phyloP scores from a whole-genome alignment of 2,888 invertebrate species.

The Altica lythri region DNA sequence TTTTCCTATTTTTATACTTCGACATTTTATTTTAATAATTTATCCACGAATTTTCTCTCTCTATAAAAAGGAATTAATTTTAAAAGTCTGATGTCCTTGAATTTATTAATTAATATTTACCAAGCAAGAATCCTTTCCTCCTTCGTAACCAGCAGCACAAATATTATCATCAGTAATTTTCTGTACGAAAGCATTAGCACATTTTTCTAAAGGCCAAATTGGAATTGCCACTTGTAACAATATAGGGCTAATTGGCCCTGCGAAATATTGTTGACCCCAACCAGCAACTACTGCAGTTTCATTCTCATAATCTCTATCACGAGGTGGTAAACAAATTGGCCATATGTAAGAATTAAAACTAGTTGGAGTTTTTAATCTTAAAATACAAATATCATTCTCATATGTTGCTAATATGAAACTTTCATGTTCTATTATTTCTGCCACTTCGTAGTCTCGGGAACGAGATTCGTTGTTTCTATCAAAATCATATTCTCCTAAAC shows the following conservation, averaged over 20 bases:
- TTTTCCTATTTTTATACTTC: background rate
- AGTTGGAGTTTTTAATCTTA: constrained; percentile 69
- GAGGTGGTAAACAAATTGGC: constrained; percentile 82
- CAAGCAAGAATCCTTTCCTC: constrained; percentile 83
- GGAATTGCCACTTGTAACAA: constrained; percentile 80
- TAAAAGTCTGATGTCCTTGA: no score
- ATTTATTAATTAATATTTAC: constrained; percentile 62
- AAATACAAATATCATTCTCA: constrained; percentile 77
- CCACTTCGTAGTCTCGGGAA: constrained; percentile 70
- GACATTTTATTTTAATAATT: background rate
- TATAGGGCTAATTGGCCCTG: constrained; percentile 64
- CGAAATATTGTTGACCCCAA: constrained; percentile 78
- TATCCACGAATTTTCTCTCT: no score
- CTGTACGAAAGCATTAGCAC: constrained; percentile 67
- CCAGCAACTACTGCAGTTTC: constrained; percentile 72
- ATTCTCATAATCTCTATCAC: constrained; percentile 64
- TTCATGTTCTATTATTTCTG: constrained; percentile 68
- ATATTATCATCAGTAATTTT: constrained; percentile 70
- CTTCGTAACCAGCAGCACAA: constrained; percentile 77
- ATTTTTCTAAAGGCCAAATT: constrained; percentile 73
- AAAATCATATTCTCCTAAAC: constrained; percentile 85
- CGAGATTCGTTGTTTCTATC: constrained; percentile 68
- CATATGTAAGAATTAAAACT: constrained; percentile 79
- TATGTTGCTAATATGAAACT: constrained; percentile 71
- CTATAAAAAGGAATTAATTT: no score